Percentiles rank a stretch among this genome's conserved stretches.
Evolutionary conservation across 53 echinoderm and acorn worm species (phyloP).

Genomic region (Hippasteria phrygiana): DNA sequence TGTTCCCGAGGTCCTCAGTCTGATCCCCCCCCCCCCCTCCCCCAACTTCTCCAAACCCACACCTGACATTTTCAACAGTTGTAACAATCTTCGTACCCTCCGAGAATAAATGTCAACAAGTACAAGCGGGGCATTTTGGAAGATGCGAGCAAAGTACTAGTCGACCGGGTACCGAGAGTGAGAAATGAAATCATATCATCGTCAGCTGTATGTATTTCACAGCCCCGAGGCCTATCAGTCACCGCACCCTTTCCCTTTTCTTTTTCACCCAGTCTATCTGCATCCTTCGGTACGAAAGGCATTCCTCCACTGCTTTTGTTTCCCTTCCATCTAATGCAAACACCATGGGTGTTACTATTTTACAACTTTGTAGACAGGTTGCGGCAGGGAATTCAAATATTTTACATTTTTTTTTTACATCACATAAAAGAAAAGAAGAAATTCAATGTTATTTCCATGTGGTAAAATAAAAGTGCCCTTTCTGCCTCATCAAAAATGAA

Average conservation of each 20-base stretch:
- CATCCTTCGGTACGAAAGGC: neutral
- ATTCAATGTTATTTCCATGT: neutral
- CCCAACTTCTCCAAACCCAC: neutral
- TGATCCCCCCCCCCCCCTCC: neutral
- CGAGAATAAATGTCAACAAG: conserved; percentile 2
- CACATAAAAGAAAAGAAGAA: too few species aligned
- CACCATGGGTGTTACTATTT: neutral
- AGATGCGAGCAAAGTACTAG: neutral
- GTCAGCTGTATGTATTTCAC: conserved; percentile 38
- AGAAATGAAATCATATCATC: conserved; percentile 10
- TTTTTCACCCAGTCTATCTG: neutral
- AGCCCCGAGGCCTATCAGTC: conserved; percentile 7
- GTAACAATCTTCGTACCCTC: neutral
- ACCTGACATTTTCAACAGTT: conserved; percentile 58
- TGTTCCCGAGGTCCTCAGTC: conserved; percentile 15
- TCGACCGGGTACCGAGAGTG: neutral
- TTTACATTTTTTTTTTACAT: too few species aligned
- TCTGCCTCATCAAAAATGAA: too few species aligned
- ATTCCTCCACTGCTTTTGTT: neutral
- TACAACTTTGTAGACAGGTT: too few species aligned
- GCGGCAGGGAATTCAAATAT: too few species aligned
- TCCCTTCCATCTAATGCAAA: neutral
- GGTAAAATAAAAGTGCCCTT: too few species aligned
- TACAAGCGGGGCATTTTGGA: neutral
- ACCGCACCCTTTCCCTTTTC: conserved; percentile 25